These are phyloP conservation scores for Henricia sp. DNA, from an alignment of 53 echinoderm and acorn worm genomes.

Conservation along the genomic window DNA sequence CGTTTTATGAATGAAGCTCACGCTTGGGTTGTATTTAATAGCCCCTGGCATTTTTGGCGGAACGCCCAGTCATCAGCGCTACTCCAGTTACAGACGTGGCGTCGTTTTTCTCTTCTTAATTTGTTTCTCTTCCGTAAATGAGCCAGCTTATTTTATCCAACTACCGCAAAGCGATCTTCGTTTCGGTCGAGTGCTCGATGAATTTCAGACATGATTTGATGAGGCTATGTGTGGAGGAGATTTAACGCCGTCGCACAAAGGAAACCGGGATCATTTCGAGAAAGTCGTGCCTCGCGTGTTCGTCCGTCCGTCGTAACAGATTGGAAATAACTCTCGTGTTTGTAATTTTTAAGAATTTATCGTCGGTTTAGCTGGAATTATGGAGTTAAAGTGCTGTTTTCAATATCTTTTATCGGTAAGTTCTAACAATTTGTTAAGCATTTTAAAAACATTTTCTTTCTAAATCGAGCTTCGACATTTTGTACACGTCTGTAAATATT, in stretches of 20 bases:
- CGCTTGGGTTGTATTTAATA: neutral
- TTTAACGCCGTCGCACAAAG: neutral
- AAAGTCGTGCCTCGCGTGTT: too few species aligned
- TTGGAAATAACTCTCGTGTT: too few species aligned
- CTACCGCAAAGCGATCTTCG: conserved; percentile 10
- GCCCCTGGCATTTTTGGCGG: neutral
- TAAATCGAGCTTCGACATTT: neutral
- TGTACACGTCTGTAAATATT: too few species aligned
- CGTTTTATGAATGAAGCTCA: neutral
- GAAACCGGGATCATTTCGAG: too few species aligned
- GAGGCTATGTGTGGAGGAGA: neutral
- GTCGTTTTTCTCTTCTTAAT: too few species aligned
- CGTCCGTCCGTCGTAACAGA: too few species aligned
- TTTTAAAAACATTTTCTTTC: neutral
- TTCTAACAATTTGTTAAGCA: neutral
- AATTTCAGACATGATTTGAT: neutral
- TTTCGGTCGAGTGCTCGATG: neutral
- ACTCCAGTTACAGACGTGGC: too few species aligned
- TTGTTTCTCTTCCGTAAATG: too few species aligned
- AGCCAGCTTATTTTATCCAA: conserved; percentile 13
- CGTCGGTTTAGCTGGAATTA: neutral
- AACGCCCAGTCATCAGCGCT: neutral
- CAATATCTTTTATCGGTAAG: conserved; percentile 49
- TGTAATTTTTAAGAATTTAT: neutral
- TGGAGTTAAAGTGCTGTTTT: conserved; percentile 59